Conservation (phyloP, 2,113 vertebrate genomes). For the Eulemur macaco region DNA sequence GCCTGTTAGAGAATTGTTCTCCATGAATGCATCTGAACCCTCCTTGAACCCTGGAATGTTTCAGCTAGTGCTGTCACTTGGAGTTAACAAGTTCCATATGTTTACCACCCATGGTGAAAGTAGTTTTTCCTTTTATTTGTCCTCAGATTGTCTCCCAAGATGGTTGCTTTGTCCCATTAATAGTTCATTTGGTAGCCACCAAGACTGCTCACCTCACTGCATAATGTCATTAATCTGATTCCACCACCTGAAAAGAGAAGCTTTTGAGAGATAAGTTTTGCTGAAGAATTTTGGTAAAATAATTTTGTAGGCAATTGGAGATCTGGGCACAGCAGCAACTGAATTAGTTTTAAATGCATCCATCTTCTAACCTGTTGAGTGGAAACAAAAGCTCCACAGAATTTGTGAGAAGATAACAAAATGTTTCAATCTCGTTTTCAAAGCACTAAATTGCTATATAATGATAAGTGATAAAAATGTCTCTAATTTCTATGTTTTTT, state of each 20-base stretch:
- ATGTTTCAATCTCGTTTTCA: not conserved
- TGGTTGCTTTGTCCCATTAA: not conserved
- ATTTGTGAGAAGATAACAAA: conserved; percentile 37
- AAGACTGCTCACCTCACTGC: not conserved
- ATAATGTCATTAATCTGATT: not conserved
- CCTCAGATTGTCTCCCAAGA: not conserved
- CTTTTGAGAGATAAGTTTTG: not conserved
- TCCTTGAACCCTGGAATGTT: conserved; percentile 45
- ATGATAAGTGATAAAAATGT: conserved; percentile 10
- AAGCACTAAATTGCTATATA: not conserved
- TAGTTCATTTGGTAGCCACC: not conserved
- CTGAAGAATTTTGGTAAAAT: not conserved
- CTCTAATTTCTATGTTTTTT: conserved; percentile 19
- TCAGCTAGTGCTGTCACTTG: not conserved
- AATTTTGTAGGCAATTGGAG: not conserved
- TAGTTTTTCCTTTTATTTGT: not conserved
- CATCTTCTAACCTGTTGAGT: conserved; percentile 25
- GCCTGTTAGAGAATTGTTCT: not conserved
- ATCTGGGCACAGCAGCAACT: not conserved
- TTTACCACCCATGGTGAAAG: conserved; percentile 16
- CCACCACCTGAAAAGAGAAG: not conserved
- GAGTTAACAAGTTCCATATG: conserved; percentile 41
- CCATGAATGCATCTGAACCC: conserved; percentile 12
- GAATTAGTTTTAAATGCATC: not conserved
- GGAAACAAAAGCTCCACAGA: conserved; percentile 30